Base-by-base conservation (phyloP, 2,797 vertebrate species). In the Hybognathus amarus region DNA sequence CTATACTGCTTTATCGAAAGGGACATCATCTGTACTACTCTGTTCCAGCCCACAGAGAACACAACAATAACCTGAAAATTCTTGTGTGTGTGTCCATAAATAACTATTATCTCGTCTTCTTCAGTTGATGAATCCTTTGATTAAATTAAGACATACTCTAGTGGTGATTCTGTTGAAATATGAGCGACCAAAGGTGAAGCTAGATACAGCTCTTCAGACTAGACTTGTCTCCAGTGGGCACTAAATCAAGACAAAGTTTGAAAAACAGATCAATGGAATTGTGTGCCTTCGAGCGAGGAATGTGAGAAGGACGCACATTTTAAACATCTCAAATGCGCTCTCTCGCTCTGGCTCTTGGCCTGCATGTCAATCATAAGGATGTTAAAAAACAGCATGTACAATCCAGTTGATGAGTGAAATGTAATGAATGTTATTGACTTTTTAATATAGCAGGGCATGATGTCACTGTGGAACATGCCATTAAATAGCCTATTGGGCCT, bases 211-310 rank as follows among this genome's bases (percentile, higher is more conserved):
- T 3, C 77, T 74, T 68, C 79, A 81, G 83, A 88, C 79, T 83
- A 88, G 84, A 87, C 86, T 61, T 30, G 50, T 80, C 59, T 79
- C 80, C 59, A 67, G 47, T 61, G 78, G 67, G 40, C 50, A 68
- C 71, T 87, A 82, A 88, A 84, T 88, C 79, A 82, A 50, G 12
- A 54, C 7, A 2, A 64, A 74, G 54, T 83, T 75, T 82, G 66
- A 78, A 69, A 79, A 83, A 80, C 33, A 20, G 85, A 85, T 86
- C 76, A 59, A 71, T 87, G 69, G 87, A 85, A 90, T 87, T 86
- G 67, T 83, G 64, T 83, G 38, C 79, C 64, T 84, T 76, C 45
- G 8, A 77, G 63, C 61, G 36, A 78, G 69, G 83, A 84, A 88
- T 86, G 77, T 52, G 59, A 67, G 38, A 77, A 67, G 82, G 87